Evolutionary conservation across 2,888 invertebrate genomes (phyloP).

Genomic region (Ceraclea dissimilis): DNA sequence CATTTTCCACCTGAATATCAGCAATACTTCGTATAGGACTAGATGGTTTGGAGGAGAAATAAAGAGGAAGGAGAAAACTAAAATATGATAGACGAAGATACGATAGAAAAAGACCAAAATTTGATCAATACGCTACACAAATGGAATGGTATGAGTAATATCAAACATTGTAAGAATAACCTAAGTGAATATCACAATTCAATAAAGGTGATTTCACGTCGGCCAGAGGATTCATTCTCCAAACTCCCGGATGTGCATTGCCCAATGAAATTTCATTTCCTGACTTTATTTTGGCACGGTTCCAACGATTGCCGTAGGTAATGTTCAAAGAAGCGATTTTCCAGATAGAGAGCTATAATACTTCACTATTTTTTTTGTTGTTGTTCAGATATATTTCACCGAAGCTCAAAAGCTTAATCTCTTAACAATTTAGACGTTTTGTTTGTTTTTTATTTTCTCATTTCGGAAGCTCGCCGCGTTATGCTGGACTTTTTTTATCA

Average conservation of each 20-base stretch:
- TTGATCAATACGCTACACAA: too few species aligned
- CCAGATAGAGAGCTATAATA: not conserved
- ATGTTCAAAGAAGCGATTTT: constrained; percentile 2
- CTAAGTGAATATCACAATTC: not conserved
- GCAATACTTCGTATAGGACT: too few species aligned
- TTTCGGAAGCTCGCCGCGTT: not conserved
- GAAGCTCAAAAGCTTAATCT: not conserved
- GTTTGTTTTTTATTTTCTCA: too few species aligned
- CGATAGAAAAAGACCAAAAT: too few species aligned
- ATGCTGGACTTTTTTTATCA: too few species aligned
- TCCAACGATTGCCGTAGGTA: not conserved
- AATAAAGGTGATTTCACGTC: not conserved
- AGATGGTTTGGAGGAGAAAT: too few species aligned
- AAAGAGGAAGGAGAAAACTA: too few species aligned
- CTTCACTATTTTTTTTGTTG: not conserved
- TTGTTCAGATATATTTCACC: not conserved
- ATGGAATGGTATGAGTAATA: too few species aligned
- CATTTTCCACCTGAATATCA: too few species aligned
- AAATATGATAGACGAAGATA: too few species aligned
- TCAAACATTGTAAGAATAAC: too few species aligned
- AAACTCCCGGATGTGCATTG: not conserved
- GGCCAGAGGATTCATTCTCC: not conserved
- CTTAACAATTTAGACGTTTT: not conserved
- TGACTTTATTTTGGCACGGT: not conserved
- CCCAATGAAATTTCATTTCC: constrained; percentile 2